phyloP scores from a whole-genome alignment of 2,797 vertebrate species.

The Discoglossus pictus region DNA sequence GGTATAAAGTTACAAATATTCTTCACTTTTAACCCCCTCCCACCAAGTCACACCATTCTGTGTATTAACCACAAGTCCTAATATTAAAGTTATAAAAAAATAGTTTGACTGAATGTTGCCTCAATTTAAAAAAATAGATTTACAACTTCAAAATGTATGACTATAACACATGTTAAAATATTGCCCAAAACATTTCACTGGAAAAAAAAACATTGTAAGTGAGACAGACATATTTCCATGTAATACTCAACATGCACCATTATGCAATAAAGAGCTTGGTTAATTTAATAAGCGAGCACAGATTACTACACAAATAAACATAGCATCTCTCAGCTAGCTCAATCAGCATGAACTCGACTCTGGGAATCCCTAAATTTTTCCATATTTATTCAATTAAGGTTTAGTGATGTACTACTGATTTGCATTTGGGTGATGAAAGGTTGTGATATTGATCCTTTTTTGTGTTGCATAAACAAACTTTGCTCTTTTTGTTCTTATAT shows the following conservation, averaged over 20 bases:
- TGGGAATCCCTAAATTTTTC: slow-evolving; percentile 57
- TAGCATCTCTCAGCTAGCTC: slow-evolving; percentile 55
- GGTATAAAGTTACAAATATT: not conserved
- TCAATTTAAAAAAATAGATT: too few relatives aligned
- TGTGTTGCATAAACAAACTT: slow-evolving; percentile 53
- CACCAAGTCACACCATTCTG: too few relatives aligned
- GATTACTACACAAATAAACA: slow-evolving; percentile 60
- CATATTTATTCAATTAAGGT: slow-evolving; percentile 58
- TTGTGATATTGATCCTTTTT: slow-evolving; percentile 57
- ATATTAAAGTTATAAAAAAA: too few relatives aligned
- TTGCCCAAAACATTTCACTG: not conserved
- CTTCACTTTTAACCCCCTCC: too few relatives aligned
- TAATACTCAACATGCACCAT: slow-evolving; percentile 6
- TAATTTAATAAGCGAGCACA: slow-evolving; percentile 52
- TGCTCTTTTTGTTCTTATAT: slow-evolving; percentile 28
- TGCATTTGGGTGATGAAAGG: slow-evolving; percentile 57
- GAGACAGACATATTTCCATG: slow-evolving; percentile 1
- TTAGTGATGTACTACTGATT: slow-evolving; percentile 60
- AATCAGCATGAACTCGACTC: slow-evolving; percentile 54
- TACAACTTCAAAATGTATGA: too few relatives aligned
- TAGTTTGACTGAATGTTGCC: too few relatives aligned
- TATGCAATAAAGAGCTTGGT: slow-evolving; percentile 39
- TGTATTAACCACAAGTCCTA: too few relatives aligned
- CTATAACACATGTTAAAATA: not conserved
- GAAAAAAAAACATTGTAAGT: not conserved